Conservation (phyloP, 2,888 invertebrate genomes). For the Tillus elongatus region DNA sequence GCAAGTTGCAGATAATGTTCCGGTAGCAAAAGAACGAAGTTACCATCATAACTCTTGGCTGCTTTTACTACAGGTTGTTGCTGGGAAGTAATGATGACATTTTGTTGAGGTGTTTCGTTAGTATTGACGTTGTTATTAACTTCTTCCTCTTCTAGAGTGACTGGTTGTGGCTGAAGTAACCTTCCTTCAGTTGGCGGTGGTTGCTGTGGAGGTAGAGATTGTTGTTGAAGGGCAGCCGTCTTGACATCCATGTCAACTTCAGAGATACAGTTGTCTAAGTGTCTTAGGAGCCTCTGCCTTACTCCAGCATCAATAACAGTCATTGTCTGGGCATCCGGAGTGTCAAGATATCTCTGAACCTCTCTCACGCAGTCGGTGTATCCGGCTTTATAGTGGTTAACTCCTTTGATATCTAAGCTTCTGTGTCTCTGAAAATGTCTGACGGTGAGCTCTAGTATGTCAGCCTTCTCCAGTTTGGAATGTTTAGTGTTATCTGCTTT, state of each 20-base stretch:
- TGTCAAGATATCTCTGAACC: slow-evolving; percentile 51
- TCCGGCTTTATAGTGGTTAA: slow-evolving; percentile 56
- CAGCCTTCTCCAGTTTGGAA: slow-evolving; percentile 77
- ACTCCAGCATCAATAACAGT: slow-evolving; percentile 49
- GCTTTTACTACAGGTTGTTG: slow-evolving; percentile 35
- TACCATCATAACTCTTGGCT: slow-evolving; percentile 50
- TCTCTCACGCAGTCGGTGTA: slow-evolving; percentile 58
- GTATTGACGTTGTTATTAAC: slow-evolving; percentile 33
- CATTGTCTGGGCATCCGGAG: slow-evolving; percentile 52
- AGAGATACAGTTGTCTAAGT: slow-evolving; percentile 52
- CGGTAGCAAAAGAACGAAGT: slow-evolving; percentile 52
- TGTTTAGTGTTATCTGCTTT: slow-evolving; percentile 62
- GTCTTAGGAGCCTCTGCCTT: slow-evolving; percentile 50
- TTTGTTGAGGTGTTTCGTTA: slow-evolving; percentile 7
- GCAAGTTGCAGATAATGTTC: slow-evolving; percentile 54
- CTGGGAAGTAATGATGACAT: background rate
- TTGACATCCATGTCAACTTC: slow-evolving; percentile 49
- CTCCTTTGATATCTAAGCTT: slow-evolving; percentile 52
- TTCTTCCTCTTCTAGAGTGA: slow-evolving; percentile 33
- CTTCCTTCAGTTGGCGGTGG: slow-evolving; percentile 23
- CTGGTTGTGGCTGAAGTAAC: slow-evolving; percentile 40
- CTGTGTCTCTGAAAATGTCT: slow-evolving; percentile 69
- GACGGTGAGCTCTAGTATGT: slow-evolving; percentile 76
- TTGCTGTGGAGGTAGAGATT: slow-evolving; percentile 3
- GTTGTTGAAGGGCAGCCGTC: slow-evolving; percentile 9